Percentiles rank a stretch among this genome's conserved stretches.
Conservation (phyloP, 92 coral and sea anemone genomes). For the Muricea muricata region DNA sequence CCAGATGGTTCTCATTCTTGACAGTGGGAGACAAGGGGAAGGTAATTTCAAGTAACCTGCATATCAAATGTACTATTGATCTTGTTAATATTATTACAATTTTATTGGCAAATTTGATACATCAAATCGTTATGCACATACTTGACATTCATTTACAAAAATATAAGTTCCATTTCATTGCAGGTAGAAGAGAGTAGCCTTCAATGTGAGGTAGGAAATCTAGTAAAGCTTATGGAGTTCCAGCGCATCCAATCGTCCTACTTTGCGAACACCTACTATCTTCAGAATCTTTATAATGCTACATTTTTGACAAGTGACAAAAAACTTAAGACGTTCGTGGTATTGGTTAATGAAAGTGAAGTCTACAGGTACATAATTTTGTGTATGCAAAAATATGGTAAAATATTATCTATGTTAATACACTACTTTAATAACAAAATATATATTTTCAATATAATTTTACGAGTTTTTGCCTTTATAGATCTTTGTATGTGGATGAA, state of each 20-base stretch:
- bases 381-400: background rate
- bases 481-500: conserved; percentile 16
- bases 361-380: background rate
- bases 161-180: background rate
- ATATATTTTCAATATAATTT: background rate
- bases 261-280: background rate
- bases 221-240: conserved; percentile 20
- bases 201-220: background rate
- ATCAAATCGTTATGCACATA: no score
- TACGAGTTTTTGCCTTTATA: background rate
- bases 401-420: background rate
- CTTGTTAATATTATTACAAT: no score
- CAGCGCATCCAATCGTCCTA: background rate
- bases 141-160: no score
- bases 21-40: background rate
- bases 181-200: conserved; percentile 13
- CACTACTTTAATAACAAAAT: background rate
- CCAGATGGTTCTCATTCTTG: conserved; percentile 1
- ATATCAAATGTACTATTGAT: no score
- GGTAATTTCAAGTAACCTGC: background rate
- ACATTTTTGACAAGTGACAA: background rate
- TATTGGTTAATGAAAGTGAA: background rate
- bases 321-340: conserved; percentile 10
- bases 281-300: conserved; percentile 9
- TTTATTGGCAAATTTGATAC: background rate